Evolutionary conservation across 2,113 vertebrate species (phyloP).

Genomic region (Leptodactylus fuscus): DNA sequence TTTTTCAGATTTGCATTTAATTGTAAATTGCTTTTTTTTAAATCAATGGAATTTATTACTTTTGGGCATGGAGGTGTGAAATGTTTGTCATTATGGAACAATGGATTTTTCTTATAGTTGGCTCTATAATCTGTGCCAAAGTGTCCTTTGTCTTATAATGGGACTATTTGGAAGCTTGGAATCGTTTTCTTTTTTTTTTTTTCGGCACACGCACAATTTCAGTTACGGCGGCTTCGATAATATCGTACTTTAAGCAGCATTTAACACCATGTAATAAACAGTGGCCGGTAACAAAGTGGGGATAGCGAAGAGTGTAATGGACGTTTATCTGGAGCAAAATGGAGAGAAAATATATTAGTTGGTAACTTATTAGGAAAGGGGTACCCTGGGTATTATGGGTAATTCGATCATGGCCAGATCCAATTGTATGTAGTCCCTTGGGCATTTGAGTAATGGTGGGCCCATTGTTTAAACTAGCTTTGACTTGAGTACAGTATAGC

Average conservation of each 20-base stretch:
- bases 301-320: background rate
- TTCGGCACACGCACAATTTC: background rate
- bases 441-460: too few relatives aligned
- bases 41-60: slow-evolving; percentile 74
- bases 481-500: too few relatives aligned
- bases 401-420: background rate
- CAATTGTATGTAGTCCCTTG: background rate
- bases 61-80: slow-evolving; percentile 71
- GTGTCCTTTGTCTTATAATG: slow-evolving; percentile 50
- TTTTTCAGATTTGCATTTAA: slow-evolving; percentile 71
- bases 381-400: background rate
- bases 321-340: background rate
- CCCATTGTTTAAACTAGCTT: too few relatives aligned
- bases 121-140: slow-evolving; percentile 63
- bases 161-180: background rate
- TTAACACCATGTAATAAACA: slow-evolving; percentile 39
- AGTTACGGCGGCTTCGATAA: slow-evolving; percentile 5
- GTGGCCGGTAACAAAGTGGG: background rate
- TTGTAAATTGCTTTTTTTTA: slow-evolving; percentile 70
- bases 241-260: slow-evolving; percentile 38
- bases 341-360: background rate
- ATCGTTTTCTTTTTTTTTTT: slow-evolving; percentile 41
- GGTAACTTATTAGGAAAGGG: background rate
- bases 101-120: slow-evolving; percentile 68
- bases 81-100: slow-evolving; percentile 69